phyloP scores from a whole-genome alignment of 1,140 invertebrate species.

The Capitella teleta region DNA sequence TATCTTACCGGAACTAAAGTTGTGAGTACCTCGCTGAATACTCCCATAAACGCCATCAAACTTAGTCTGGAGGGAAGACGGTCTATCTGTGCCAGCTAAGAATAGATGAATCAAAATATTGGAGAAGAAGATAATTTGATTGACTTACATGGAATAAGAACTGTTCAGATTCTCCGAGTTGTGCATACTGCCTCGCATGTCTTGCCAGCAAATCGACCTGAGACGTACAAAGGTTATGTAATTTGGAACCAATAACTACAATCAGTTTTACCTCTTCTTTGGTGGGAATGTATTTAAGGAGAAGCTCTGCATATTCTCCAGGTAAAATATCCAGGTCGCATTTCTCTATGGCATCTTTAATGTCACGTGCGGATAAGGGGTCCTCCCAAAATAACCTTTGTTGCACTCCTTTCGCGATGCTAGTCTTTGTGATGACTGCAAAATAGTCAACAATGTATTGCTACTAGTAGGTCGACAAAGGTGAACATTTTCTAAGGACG shows the following conservation, averaged over 20 bases:
- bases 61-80: slow-evolving; percentile 6
- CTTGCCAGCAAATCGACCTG: slow-evolving; percentile 7
- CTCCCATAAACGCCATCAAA: slow-evolving; percentile 13
- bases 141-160: slow-evolving; percentile 12
- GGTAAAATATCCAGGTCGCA: slow-evolving; percentile 8
- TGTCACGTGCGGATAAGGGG: neutral
- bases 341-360: slow-evolving; percentile 11
- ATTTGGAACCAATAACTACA: neutral
- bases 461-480: neutral
- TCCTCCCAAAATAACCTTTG: no score
- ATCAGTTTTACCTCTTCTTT: slow-evolving; percentile 14
- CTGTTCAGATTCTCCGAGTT: slow-evolving; percentile 13
- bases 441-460: neutral
- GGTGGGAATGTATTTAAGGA: slow-evolving; percentile 15
- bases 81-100: slow-evolving; percentile 12
- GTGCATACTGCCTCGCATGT: slow-evolving; percentile 10
- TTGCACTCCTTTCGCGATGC: no score
- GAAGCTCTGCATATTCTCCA: slow-evolving; percentile 10
- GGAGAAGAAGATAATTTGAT: neutral
- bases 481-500: no score
- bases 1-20: neutral
- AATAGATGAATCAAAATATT: neutral
- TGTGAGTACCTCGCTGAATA: slow-evolving; percentile 6
- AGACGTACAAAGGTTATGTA: neutral
- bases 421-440: slow-evolving; percentile 13